A percentile compares a stretch with the other conserved stretches of the same genome.
Evolutionary conservation across 2,888 invertebrate genomes (phyloP).

Genomic region (Phengaris alcon): DNA sequence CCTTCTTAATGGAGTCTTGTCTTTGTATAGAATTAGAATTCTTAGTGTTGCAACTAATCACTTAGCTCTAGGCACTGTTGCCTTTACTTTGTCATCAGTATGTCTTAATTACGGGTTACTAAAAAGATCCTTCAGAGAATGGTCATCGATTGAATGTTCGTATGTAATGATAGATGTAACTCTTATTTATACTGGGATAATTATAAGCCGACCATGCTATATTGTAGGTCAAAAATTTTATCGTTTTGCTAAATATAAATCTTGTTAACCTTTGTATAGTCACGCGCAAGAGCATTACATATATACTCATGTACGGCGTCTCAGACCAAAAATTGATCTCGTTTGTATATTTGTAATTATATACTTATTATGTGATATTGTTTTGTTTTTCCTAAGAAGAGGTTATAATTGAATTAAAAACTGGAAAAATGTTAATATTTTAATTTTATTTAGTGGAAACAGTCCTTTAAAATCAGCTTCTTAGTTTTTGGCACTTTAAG

Average conservation of each 20-base stretch:
- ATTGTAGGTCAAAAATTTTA: conserved; percentile 33
- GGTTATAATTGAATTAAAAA: too few species aligned
- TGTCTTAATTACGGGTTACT: conserved; percentile 42
- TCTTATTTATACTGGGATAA: conserved; percentile 37
- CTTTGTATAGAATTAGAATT: conserved; percentile 38
- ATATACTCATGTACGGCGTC: too few species aligned
- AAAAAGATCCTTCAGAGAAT: conserved; percentile 42
- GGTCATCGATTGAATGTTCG: conserved; percentile 41
- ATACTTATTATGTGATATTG: too few species aligned
- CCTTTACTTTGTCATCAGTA: conserved; percentile 41
- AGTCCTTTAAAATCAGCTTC: too few species aligned
- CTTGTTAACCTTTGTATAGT: conserved; percentile 31
- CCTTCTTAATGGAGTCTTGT: conserved; percentile 41
- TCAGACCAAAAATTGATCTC: too few species aligned
- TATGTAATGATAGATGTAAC: conserved; percentile 42
- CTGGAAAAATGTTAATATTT: too few species aligned
- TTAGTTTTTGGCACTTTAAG: too few species aligned
- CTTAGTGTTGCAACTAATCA: conserved; percentile 39
- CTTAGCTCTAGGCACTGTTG: conserved; percentile 39
- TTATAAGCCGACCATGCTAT: conserved; percentile 37
- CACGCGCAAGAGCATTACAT: too few species aligned
- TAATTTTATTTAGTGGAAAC: too few species aligned
- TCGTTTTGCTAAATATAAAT: conserved; percentile 33
- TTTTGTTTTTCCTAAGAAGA: too few species aligned
- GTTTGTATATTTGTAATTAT: too few species aligned